Evolutionary conservation across 2,888 invertebrate genomes (phyloP).

Genomic region (Meta bourneti): DNA sequence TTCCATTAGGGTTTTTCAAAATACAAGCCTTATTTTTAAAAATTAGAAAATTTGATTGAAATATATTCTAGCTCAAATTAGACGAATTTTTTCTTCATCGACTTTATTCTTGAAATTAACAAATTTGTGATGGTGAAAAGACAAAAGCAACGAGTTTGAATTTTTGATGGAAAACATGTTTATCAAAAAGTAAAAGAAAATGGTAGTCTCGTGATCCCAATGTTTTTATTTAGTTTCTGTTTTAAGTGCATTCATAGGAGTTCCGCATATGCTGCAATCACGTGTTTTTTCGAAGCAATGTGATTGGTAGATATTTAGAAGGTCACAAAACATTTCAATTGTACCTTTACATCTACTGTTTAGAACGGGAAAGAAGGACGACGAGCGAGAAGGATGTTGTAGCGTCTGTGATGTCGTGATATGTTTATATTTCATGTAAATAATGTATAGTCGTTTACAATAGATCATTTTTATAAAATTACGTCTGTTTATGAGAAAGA

Average conservation of each 20-base stretch:
- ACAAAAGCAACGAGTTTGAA: too few species aligned
- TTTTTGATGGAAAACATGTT: too few species aligned
- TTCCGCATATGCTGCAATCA: conserved; percentile 64
- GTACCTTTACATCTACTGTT: conserved; percentile 55
- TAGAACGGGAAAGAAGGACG: conserved; percentile 21
- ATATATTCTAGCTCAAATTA: too few species aligned
- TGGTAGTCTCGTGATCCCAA: too few species aligned
- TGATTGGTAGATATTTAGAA: conserved; percentile 64
- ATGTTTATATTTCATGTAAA: conserved; percentile 72
- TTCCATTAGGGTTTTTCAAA: too few species aligned
- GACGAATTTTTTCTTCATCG: too few species aligned
- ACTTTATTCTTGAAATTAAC: too few species aligned
- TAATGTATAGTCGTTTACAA: conserved; percentile 70
- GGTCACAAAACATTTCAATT: conserved; percentile 52
- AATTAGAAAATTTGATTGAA: too few species aligned
- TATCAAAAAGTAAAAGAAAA: too few species aligned
- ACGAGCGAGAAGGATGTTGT: conserved; percentile 47
- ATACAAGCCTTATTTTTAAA: too few species aligned
- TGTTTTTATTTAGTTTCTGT: background rate
- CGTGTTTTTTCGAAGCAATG: background rate
- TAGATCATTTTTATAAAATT: conserved; percentile 61
- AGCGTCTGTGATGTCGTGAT: conserved; percentile 67
- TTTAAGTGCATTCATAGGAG: background rate
- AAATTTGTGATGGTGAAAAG: too few species aligned
- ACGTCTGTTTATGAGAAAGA: conserved; percentile 30